Evolutionary conservation across 2,888 invertebrate genomes (phyloP).

Genomic region (Phyllotreta striolata): DNA sequence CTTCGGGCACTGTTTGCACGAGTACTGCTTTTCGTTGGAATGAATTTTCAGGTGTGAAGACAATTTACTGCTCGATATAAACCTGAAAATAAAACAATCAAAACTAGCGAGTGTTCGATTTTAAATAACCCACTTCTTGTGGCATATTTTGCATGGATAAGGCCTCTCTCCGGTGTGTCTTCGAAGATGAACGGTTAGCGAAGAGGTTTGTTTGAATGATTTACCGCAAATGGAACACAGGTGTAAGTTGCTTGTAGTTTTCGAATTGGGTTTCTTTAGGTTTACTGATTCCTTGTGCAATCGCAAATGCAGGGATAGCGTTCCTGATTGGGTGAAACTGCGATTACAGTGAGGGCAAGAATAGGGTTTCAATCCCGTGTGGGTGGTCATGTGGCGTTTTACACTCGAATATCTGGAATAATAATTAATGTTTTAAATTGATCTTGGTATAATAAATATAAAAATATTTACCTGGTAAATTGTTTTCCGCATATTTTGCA

Average conservation of each 20-base stretch:
- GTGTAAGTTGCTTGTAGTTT: constrained; percentile 41
- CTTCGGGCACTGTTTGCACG: constrained; percentile 51
- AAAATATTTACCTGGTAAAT: constrained; percentile 42
- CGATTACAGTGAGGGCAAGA: constrained; percentile 46
- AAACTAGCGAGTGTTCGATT: background rate
- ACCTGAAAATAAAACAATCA: constrained; percentile 42
- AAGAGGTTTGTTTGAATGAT: constrained; percentile 51
- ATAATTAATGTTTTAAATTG: background rate
- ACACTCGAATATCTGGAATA: constrained; percentile 46
- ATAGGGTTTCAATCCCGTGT: constrained; percentile 49
- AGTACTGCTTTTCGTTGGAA: constrained; percentile 51
- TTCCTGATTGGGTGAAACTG: constrained; percentile 48
- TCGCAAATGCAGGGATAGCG: constrained; percentile 47
- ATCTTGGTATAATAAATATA: background rate
- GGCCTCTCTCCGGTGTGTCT: constrained; percentile 52
- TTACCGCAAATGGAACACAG: constrained; percentile 54
- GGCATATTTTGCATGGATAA: constrained; percentile 50
- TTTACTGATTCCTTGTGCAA: constrained; percentile 41
- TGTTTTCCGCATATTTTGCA: constrained; percentile 46
- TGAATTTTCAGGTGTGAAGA: constrained; percentile 51
- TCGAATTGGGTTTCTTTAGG: constrained; percentile 29
- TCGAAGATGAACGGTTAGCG: constrained; percentile 51
- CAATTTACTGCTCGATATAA: constrained; percentile 52
- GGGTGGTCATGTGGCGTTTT: constrained; percentile 52
- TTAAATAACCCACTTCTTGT: constrained; percentile 45